These are phyloP conservation scores for Thinocorus orbignyianus DNA, from an alignment of 2,113 vertebrate genomes.

Conservation along the genomic window DNA sequence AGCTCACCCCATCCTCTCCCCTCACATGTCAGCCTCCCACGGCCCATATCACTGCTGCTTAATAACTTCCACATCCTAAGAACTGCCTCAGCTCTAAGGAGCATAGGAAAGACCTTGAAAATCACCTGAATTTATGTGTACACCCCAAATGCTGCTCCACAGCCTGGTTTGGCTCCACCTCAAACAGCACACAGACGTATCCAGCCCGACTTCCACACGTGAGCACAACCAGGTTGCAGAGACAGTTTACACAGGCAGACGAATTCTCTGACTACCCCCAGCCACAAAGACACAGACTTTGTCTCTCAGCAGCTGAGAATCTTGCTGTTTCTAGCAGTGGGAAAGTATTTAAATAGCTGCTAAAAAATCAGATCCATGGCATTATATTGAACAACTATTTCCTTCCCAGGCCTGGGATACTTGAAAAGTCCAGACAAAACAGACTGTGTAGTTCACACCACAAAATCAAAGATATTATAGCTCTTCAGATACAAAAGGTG, in stretches of 20 bases:
- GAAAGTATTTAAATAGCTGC: not conserved
- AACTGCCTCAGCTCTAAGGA: not conserved
- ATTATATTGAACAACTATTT: not conserved
- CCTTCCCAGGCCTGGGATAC: not conserved
- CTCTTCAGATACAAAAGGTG: not conserved
- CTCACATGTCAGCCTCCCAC: accelerated
- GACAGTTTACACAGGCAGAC: no score
- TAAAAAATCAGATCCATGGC: not conserved
- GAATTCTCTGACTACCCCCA: not conserved
- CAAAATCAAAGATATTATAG: not conserved
- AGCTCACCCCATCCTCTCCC: not conserved
- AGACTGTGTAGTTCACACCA: not conserved
- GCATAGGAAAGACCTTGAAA: not conserved
- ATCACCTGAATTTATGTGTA: accelerated
- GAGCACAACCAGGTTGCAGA: not conserved
- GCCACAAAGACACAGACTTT: not conserved
- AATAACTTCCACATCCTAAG: accelerated
- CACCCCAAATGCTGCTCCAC: not conserved
- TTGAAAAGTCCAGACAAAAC: not conserved
- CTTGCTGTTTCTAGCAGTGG: not conserved
- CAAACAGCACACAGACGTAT: accelerated
- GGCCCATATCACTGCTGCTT: not conserved
- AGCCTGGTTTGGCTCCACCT: not conserved
- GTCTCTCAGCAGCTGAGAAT: not conserved
- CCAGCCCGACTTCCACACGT: not conserved